phyloP scores from a whole-genome alignment of 2,888 invertebrate genomes.

The Galeruca laticollis region DNA sequence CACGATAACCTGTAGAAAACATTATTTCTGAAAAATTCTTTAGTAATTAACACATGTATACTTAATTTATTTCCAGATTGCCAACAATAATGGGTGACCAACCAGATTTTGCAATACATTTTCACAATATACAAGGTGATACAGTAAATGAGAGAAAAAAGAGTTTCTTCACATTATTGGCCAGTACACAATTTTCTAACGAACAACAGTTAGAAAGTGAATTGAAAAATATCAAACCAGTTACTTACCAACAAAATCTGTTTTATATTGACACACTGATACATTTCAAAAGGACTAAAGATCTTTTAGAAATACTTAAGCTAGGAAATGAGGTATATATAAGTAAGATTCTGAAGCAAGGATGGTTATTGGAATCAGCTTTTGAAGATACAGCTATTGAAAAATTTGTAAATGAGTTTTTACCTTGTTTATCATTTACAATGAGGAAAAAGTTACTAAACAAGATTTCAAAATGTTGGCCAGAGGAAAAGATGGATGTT shows the following conservation, averaged over 20 bases:
- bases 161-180: conserved; percentile 47
- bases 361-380: conserved; percentile 51
- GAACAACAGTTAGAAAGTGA: conserved; percentile 34
- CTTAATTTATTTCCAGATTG: too few relatives aligned
- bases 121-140: conserved; percentile 48
- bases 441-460: conserved; percentile 51
- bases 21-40: too few relatives aligned
- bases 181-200: conserved; percentile 20
- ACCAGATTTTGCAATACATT: conserved; percentile 44
- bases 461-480: conserved; percentile 43
- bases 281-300: conserved; percentile 45
- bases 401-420: conserved; percentile 48
- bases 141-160: conserved; percentile 46
- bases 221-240: conserved; percentile 44
- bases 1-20: too few relatives aligned
- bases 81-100: conserved; percentile 26
- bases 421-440: conserved; percentile 50
- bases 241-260: conserved; percentile 50
- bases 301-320: conserved; percentile 48
- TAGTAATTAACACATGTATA: too few relatives aligned
- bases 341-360: conserved; percentile 51
- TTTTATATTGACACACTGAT: conserved; percentile 53
- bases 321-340: conserved; percentile 51
- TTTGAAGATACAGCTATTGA: conserved; percentile 43
- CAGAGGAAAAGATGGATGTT: conserved; percentile 46